phyloP scores from a whole-genome alignment of 2,113 vertebrate species.

The Phrynocephalus versicolor region DNA sequence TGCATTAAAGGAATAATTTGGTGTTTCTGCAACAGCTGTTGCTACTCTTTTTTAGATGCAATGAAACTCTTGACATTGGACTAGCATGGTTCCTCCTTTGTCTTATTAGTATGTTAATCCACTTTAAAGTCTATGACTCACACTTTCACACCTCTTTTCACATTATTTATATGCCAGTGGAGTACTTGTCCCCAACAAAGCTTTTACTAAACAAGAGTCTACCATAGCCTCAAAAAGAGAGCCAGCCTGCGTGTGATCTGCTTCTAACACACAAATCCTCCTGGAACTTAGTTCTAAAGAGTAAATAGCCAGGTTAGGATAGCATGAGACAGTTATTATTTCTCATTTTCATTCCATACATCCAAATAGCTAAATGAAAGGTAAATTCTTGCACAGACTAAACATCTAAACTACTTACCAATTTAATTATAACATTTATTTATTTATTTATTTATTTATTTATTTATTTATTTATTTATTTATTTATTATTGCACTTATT shows the following conservation, averaged over 20 bases:
- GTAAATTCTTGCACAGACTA: too few relatives aligned
- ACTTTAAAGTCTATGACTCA: constrained; percentile 13
- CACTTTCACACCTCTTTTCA: not conserved
- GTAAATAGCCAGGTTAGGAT: not conserved
- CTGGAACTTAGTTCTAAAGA: not conserved
- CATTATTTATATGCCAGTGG: not conserved
- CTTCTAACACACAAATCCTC: too few relatives aligned
- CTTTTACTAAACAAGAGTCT: not conserved
- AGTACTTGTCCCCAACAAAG: not conserved
- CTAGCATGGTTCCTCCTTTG: not conserved
- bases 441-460: too few relatives aligned
- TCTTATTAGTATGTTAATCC: not conserved
- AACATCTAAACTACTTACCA: not conserved
- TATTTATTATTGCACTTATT: too few relatives aligned
- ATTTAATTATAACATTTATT: too few relatives aligned
- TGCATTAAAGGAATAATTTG: not conserved
- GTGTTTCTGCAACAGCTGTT: not conserved
- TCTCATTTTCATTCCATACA: not conserved
- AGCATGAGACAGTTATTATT: not conserved
- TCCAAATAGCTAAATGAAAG: not conserved
- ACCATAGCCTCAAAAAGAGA: not conserved
- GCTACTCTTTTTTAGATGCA: not conserved
- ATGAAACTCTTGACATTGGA: not conserved
- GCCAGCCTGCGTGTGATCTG: not conserved
- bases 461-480: too few relatives aligned